phyloP scores from a whole-genome alignment of 2,888 invertebrate species.

The Tetheella fluctuosa region DNA sequence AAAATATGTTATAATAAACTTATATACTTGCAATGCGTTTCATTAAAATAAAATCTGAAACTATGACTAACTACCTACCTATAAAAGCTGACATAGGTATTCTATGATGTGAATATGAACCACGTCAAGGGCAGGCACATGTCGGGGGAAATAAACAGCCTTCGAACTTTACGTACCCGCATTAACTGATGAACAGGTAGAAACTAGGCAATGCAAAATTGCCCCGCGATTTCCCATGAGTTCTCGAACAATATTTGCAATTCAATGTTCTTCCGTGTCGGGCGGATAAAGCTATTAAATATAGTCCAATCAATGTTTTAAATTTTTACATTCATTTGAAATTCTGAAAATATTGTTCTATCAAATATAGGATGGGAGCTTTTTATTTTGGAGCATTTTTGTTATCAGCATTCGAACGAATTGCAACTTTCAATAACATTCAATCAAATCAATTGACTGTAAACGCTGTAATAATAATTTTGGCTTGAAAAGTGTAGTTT shows the following conservation, averaged over 20 bases:
- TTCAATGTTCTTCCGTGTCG: slow-evolving; percentile 11
- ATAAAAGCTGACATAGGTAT: neutral
- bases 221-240: slow-evolving; percentile 45
- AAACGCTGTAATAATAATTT: neutral
- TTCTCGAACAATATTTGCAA: slow-evolving; percentile 20
- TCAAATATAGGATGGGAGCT: neutral
- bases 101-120: slow-evolving; percentile 13
- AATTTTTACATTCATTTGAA: neutral
- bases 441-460: neutral
- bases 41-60: too few species aligned
- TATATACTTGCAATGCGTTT: too few species aligned
- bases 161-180: slow-evolving; percentile 40
- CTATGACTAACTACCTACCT: neutral
- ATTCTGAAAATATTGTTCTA: neutral
- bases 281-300: slow-evolving; percentile 10
- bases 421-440: neutral
- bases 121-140: slow-evolving; percentile 22
- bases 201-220: slow-evolving; percentile 41
- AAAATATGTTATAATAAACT: too few species aligned
- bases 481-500: neutral
- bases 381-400: too few species aligned
- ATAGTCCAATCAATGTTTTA: slow-evolving; percentile 3
- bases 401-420: neutral
- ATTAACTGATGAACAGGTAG: slow-evolving; percentile 25
- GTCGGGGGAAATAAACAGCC: slow-evolving; percentile 41